A percentile compares a stretch with the other conserved stretches of the same genome.
These are phyloP conservation scores for Nautilus pompilius DNA, from an alignment of 1,140 invertebrate species.

Conservation along the genomic window DNA sequence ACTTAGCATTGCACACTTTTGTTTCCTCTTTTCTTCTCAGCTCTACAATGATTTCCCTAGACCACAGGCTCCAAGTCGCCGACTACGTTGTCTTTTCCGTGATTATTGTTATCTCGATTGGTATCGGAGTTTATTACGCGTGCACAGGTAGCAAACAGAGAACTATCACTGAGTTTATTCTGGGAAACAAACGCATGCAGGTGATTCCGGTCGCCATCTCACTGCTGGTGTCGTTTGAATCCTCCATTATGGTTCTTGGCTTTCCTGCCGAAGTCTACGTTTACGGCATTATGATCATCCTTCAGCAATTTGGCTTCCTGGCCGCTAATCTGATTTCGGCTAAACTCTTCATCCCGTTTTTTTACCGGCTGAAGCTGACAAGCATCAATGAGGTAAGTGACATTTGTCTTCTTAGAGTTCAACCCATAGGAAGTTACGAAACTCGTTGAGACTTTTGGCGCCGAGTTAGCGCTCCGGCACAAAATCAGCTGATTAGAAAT, in stretches of 20 bases:
- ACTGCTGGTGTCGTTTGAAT: conserved; percentile 40
- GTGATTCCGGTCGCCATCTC: conserved; percentile 42
- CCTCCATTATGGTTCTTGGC: conserved; percentile 57
- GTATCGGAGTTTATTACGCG: conserved; percentile 76
- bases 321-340: background rate
- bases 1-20: no score
- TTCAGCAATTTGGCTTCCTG: background rate
- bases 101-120: conserved; percentile 55
- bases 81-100: conserved; percentile 38
- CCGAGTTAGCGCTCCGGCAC: no score
- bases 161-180: conserved; percentile 77
- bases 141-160: conserved; percentile 83
- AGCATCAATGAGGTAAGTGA: background rate
- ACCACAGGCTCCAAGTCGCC: conserved; percentile 23
- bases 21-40: no score
- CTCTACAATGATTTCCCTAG: no score
- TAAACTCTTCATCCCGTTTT: background rate
- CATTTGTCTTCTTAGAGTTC: background rate
- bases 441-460: no score
- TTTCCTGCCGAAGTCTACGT: conserved; percentile 38
- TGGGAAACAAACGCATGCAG: conserved; percentile 62
- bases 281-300: conserved; percentile 7
- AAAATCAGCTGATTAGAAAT: no score
- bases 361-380: background rate
- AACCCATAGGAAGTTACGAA: no score